Evolutionary conservation across 2,113 vertebrate species (phyloP), one percentile per base, ranked within the genome.

Genomic region (Todiramphus chloris): DNA sequence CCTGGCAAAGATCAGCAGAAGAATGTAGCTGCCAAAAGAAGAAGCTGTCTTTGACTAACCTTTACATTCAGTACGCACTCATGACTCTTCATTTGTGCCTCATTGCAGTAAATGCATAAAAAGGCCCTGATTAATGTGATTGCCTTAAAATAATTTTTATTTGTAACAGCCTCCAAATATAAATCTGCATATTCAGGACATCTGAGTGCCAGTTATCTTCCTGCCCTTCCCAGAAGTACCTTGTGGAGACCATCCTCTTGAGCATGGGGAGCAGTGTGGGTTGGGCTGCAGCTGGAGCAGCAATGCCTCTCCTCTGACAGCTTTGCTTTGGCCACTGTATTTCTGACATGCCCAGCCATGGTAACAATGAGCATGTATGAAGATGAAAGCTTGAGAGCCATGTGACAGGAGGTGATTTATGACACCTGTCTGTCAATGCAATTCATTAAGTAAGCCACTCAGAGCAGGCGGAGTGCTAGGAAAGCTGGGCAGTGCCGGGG

Each of bases 1-100:
- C 39, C 69, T 93, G 79, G 68, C 76, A 94, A 86, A 90, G 59
- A 80, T 4, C 35, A 92, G 30, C 27, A 70, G 79, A 79, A 95
- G 16, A 43, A 67, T 23, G 8, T 88, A 74, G 39, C 60, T 93
- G 73, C 80, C 83, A 90, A 89, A 81, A 74, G 79, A 94, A 90
- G 67, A 68, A 72, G 35, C 56, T 90, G 68, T 16, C 39, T 94
- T 94, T 92, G 79, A 81, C 90, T 86, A 92, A 95, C 90, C 86
- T 95, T 81, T 87, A 44, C 6, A 31, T 73, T 80, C 76, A 93
- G 43, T 51, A 28, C 18, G 24, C 15, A 35, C n/a, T 74, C 3
- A 1, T 63, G 69, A 78, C 62, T 94, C 68, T 77, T 91, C 10
- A 68, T 75, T 87, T 74, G 44, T 56, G 41, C 59, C 39, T 96